Base-by-base conservation (phyloP, 2,797 vertebrate genomes). In the Phalloptychus januarius region DNA sequence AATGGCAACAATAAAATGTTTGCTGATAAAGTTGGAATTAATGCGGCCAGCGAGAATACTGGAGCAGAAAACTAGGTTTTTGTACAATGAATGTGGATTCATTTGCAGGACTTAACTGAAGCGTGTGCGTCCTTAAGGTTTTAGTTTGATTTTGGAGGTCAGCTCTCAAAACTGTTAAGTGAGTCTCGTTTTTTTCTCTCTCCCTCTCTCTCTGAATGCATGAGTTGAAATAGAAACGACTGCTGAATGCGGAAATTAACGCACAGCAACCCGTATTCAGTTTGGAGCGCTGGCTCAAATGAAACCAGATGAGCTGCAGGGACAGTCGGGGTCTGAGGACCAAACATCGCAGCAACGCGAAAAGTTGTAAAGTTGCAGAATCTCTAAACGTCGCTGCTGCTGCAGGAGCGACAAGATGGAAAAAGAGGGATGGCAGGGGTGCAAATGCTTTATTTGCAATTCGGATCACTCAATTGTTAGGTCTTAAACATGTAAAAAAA, bases 11-110 rank as follows among this genome's bases (percentile, higher is more conserved):
- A 85, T 91, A 88, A 89, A 89, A 86, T 69, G 76, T 67, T 76
- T 79, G 78, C 83, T 85, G 76, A 88, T 85, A 83, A 86, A 86
- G 71, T 48, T 73, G 87, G 87, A 87, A 90, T 92, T 88, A 90
- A 92, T 89, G 83, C 77, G 76, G 67, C 61, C 54, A 70, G 7
- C 11, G 79, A 44, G 72, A 85, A 80, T 31, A 76, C 52, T 77
- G 82, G 73, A 76, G 82, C 81, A 79, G 76, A 85, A 90, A 87
- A 84, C 56, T 38, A 75, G 44, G 38, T 36, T 79, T 79, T 75
- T 69, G 8, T 31, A 65, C 42, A 25, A 63, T 74, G 82, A 69
- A 69, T 71, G 72, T 65, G 61, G 67, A 69, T 42, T 84, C 54
- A 74, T 72, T 78, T 67, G 69, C 50, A 70, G 79, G 52, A 48